Percentiles rank a stretch among this genome's conserved stretches.
Evolutionary conservation across 2,797 vertebrate species (phyloP).

Genomic region (Amniataba percoides): DNA sequence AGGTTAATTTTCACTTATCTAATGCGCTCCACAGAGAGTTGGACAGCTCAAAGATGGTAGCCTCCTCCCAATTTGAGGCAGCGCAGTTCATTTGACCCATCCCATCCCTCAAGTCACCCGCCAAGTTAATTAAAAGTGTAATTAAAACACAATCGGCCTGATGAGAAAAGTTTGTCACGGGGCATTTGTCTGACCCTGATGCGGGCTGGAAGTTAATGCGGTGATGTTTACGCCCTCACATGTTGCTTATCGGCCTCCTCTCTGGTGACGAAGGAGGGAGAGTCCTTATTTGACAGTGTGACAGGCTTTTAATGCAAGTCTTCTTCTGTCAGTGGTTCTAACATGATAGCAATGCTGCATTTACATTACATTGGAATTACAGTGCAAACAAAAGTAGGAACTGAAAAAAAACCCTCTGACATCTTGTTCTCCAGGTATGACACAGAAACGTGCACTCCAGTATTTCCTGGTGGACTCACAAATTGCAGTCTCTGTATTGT

Average conservation of each 20-base stretch:
- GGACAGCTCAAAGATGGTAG: conserved; percentile 14
- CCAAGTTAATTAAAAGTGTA: conserved; percentile 67
- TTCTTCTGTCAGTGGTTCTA: conserved; percentile 9
- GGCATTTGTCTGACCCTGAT: conserved; percentile 51
- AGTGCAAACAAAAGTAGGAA: background rate
- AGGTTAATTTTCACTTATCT: conserved; percentile 24
- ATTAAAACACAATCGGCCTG: conserved; percentile 60
- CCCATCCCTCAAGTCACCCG: conserved; percentile 36
- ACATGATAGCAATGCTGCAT: conserved; percentile 7
- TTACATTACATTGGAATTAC: conserved; percentile 17
- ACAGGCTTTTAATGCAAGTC: conserved; percentile 10
- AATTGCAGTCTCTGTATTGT: background rate
- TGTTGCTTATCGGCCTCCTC: conserved; percentile 35
- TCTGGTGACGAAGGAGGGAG: background rate
- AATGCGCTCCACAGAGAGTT: conserved; percentile 16
- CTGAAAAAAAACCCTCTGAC: conserved; percentile 12
- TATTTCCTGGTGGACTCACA: background rate
- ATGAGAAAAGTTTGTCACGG: conserved; percentile 49
- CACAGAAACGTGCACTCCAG: background rate
- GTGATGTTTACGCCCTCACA: conserved; percentile 28
- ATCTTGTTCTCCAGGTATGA: conserved; percentile 5
- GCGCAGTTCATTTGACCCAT: conserved; percentile 43
- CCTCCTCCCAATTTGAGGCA: conserved; percentile 47
- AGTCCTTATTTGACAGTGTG: background rate
- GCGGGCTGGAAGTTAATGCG: conserved; percentile 21